Base-by-base conservation (phyloP, 2,113 vertebrate genomes). In the Peromyscus californicus region DNA sequence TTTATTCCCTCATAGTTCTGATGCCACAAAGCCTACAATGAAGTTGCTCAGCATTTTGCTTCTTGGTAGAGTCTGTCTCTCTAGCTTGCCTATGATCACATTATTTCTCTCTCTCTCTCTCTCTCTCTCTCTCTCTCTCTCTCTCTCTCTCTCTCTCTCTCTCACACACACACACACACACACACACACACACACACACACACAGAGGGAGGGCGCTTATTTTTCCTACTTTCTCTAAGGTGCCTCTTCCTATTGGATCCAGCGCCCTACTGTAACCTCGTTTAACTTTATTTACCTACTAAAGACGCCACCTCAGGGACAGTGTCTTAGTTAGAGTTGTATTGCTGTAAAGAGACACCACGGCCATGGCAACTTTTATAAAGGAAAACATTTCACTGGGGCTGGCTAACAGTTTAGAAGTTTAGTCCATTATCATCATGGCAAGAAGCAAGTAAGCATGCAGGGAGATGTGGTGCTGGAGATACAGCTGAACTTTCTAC, bases 201-300 rank as follows among this genome's bases (percentile, higher is more conserved):
- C 36, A 79, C 7, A 51, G 3, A 31, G 13, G 33, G 45, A 5
- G 11, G 21, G 59, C 33, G 24, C 1, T 29, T 61, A 3, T 84
- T 83, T 83, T 83, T 63, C n/a, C 24, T 63, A 45, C 15, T 75
- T 11, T n/a, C 86, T 87, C n/a, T 29, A 87, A 31, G 42, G 16
- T 33, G 7, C 13, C 39, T 39, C 39, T 39, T 69, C 12, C 65
- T 93, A 19, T 39, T 61, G 9, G 31, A 67, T 48, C 26, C 63
- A 36, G 16, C 3, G 9, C 1, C 6, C 8, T 69, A 11, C 63
- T 33, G 45, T 0, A 2, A 48, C 7, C 22, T 57, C 33, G 39
- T 54, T 90, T 83, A 59, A 67, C 1, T 1, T 65, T 86, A 24
- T 72, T 80, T 54, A 36, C 2, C 26, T 65, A 17, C n/a, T 57